These are phyloP conservation scores for Apogon talboti DNA, from an alignment of 2,797 vertebrate genomes.

Conservation along the genomic window DNA sequence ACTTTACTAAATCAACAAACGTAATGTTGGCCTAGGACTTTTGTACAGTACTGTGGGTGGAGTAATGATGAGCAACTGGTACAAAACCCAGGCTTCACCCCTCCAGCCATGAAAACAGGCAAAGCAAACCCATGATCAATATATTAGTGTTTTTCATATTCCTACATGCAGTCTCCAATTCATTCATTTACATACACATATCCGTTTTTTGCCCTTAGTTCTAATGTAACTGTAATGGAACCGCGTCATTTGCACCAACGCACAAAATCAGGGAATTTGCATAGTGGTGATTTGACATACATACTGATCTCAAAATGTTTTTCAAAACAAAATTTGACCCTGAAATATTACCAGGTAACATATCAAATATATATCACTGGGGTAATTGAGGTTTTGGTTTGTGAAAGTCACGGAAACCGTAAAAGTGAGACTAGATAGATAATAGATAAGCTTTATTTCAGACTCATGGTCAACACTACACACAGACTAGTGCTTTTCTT, in stretches of 20 bases:
- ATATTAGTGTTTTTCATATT: conserved; percentile 3
- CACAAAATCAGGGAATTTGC: conserved; percentile 44
- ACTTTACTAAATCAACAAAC: no score
- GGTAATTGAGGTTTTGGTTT: no score
- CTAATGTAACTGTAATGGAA: conserved; percentile 17
- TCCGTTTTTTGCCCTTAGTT: conserved; percentile 45
- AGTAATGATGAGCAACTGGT: no score
- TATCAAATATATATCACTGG: no score
- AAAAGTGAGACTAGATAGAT: no score
- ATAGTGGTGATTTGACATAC: conserved; percentile 23
- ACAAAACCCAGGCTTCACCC: no score
- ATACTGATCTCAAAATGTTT: conserved; percentile 1
- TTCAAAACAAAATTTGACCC: background rate
- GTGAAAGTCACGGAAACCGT: no score
- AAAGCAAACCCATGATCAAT: background rate
- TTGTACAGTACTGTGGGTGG: no score
- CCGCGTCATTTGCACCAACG: conserved; percentile 45
- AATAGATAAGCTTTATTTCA: no score
- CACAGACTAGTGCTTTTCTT: no score
- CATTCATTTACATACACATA: conserved; percentile 11
- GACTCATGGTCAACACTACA: no score
- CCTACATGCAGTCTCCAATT: background rate
- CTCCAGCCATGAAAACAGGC: conserved; percentile 9
- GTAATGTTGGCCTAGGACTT: no score
- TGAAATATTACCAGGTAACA: background rate